A percentile compares a stretch with the other conserved stretches of the same genome.
Evolutionary conservation across 2,888 invertebrate genomes (phyloP).

Genomic region (Trichogramma evanescens): DNA sequence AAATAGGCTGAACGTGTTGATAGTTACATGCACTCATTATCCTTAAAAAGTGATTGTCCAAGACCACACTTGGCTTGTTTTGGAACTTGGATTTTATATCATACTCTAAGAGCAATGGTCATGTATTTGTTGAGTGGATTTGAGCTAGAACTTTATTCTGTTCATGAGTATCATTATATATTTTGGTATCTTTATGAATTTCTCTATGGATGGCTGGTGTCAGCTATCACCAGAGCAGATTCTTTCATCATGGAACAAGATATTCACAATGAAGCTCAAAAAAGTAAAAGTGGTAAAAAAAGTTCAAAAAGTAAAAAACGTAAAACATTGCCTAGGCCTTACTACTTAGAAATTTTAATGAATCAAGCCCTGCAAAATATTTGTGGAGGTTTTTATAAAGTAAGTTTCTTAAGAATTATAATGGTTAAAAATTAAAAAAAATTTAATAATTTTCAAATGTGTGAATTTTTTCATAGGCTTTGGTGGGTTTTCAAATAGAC

Average conservation of each 20-base stretch:
- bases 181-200: conserved; percentile 96
- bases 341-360: conserved; percentile 76
- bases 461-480: conserved; percentile 53
- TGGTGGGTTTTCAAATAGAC: conserved; percentile 81
- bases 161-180: conserved; percentile 93
- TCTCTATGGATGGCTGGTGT: conserved; percentile 87
- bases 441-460: neutral
- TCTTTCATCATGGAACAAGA: conserved; percentile 74
- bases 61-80: conserved; percentile 76
- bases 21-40: conserved; percentile 66
- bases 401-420: conserved; percentile 33
- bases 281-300: conserved; percentile 47
- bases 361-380: conserved; percentile 89
- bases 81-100: conserved; percentile 92
- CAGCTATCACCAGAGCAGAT: conserved; percentile 84
- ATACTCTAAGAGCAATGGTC: conserved; percentile 86
- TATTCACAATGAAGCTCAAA: conserved; percentile 47
- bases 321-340: conserved; percentile 60
- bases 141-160: conserved; percentile 90
- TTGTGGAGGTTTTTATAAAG: conserved; percentile 93
- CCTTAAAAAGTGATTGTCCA: conserved; percentile 61
- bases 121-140: conserved; percentile 90
- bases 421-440: neutral
- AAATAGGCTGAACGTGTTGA: conserved; percentile 82
- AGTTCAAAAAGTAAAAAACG: conserved; percentile 63